Evolutionary conservation across 1,140 invertebrate genomes (phyloP).

Genomic region (Varroa destructor): DNA sequence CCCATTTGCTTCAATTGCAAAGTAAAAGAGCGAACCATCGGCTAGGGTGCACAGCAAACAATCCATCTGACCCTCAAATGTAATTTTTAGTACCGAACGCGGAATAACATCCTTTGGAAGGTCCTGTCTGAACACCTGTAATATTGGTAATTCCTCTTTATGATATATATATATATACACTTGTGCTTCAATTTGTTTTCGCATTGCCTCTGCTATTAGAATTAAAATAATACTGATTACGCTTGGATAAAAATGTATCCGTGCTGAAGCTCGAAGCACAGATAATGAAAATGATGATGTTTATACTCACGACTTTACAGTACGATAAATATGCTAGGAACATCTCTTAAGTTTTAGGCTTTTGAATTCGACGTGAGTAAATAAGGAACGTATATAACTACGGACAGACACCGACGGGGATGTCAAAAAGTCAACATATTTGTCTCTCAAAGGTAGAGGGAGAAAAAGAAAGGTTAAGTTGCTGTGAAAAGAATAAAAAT

Average conservation of each 20-base stretch:
- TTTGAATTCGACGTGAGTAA: no score
- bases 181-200: background rate
- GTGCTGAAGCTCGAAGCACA: no score
- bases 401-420: no score
- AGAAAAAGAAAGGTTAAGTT: no score
- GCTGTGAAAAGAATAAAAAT: no score
- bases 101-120: slow-evolving; percentile 71
- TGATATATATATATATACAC: slow-evolving; percentile 28
- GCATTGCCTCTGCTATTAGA: background rate
- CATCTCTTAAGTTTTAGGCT: no score
- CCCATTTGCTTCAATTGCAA: slow-evolving; percentile 61
- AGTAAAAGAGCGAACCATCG: slow-evolving; percentile 96
- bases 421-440: no score
- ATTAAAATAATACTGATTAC: slow-evolving; percentile 18
- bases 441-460: no score
- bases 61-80: slow-evolving; percentile 69
- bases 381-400: no score
- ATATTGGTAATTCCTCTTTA: background rate
- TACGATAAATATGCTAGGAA: no score
- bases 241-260: background rate
- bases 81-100: slow-evolving; percentile 80
- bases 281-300: no score
- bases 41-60: slow-evolving; percentile 85
- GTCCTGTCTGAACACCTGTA: slow-evolving; percentile 28
- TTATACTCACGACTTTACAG: no score